Conservation (phyloP, 2,113 vertebrate species). For the Myodes glareolus region DNA sequence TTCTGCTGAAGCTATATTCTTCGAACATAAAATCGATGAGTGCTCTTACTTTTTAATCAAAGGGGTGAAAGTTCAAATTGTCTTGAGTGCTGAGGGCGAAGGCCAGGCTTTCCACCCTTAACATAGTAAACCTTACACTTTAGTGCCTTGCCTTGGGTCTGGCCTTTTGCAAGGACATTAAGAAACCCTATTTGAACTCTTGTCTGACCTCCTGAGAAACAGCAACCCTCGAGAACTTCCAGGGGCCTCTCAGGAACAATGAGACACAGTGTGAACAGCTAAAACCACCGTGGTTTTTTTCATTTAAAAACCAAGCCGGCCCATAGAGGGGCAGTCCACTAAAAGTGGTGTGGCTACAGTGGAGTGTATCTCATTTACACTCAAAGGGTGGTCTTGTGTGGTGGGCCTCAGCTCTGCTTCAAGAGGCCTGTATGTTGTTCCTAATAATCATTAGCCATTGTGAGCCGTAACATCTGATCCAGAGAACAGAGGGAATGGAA, state of each 20-base stretch:
- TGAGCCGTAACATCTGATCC: slow-evolving; percentile 24
- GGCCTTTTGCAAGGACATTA: background rate
- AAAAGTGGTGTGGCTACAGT: background rate
- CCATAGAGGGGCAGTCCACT: background rate
- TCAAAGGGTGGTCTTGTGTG: background rate
- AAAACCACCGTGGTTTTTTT: slow-evolving; percentile 21
- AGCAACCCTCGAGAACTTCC: background rate
- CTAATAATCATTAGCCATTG: slow-evolving; percentile 39
- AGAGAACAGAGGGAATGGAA: slow-evolving; percentile 17
- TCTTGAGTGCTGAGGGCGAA: background rate
- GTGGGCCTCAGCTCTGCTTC: slow-evolving; percentile 43
- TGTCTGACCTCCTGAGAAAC: slow-evolving; percentile 29
- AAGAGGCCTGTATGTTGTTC: slow-evolving; percentile 6
- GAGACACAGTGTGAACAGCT: slow-evolving; percentile 1
- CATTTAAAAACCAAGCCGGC: slow-evolving; percentile 35
- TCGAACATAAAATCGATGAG: background rate
- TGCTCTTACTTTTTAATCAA: slow-evolving; percentile 36
- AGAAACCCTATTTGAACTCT: slow-evolving; percentile 11
- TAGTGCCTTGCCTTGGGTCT: background rate
- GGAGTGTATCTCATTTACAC: background rate
- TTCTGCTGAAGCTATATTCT: background rate
- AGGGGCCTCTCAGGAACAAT: background rate
- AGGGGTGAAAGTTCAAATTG: background rate
- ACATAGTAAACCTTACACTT: background rate
- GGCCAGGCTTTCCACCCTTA: background rate